Percentiles rank a stretch among this genome's conserved stretches.
These are phyloP conservation scores for Myotis planiceps DNA, from an alignment of 2,797 vertebrate genomes.

Conservation along the genomic window DNA sequence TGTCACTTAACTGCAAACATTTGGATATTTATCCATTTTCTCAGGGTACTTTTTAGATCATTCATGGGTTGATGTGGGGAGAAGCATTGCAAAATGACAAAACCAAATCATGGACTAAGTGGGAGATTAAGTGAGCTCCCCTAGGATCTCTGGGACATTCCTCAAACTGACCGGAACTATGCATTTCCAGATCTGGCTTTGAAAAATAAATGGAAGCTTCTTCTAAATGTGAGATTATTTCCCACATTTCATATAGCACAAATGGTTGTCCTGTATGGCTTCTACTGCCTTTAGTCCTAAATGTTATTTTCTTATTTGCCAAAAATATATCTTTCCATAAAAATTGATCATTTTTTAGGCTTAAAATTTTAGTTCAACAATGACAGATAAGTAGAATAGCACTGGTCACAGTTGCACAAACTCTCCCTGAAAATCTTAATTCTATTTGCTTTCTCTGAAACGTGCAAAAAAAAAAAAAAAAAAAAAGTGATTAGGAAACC, in stretches of 20 bases:
- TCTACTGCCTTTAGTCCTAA: not conserved
- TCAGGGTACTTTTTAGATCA: not conserved
- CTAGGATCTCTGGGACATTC: not conserved
- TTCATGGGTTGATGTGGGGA: not conserved
- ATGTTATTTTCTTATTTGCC: not conserved
- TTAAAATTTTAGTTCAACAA: slow-evolving; percentile 9
- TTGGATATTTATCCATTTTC: not conserved
- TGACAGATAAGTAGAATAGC: not conserved
- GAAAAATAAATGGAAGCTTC: not conserved
- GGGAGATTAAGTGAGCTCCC: not conserved
- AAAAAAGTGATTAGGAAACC: slow-evolving; percentile 49
- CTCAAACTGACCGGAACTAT: not conserved
- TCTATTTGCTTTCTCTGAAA: slow-evolving; percentile 76
- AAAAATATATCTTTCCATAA: not conserved
- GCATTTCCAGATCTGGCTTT: not conserved
- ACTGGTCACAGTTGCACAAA: not conserved
- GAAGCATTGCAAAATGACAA: not conserved
- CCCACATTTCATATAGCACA: not conserved
- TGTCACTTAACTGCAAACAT: not conserved
- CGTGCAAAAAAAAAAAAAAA: slow-evolving; percentile 27
- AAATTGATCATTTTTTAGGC: not conserved
- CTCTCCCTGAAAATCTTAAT: slow-evolving; percentile 69
- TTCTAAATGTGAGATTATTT: not conserved
- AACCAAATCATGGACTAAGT: not conserved
- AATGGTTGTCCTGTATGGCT: not conserved